A percentile compares a stretch with the other conserved stretches of the same genome.
Conservation (phyloP, 1,140 invertebrate species). For the Drosophila asahinai region DNA sequence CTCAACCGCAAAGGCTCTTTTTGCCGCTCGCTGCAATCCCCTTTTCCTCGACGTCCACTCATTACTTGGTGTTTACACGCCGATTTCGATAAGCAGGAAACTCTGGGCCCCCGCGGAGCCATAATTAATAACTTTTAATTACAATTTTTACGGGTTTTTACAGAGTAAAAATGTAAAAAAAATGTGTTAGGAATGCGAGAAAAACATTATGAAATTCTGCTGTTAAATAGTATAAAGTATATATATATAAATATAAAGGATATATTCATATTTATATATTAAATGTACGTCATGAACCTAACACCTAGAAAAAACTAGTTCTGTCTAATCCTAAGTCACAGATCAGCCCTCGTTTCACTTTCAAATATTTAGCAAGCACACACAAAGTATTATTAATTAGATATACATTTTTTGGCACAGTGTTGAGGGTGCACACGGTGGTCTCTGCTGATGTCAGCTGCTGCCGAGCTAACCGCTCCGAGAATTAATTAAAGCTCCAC, state of each 20-base stretch:
- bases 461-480: slow-evolving; percentile 34
- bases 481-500: slow-evolving; percentile 46
- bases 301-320: background rate
- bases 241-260: too few relatives aligned
- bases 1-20: slow-evolving; percentile 11
- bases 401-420: slow-evolving; percentile 7
- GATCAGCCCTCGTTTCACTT: background rate
- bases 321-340: background rate
- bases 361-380: background rate
- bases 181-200: too few relatives aligned
- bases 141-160: background rate
- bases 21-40: slow-evolving; percentile 4
- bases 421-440: slow-evolving; percentile 6
- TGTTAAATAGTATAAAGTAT: too few relatives aligned
- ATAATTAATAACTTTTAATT: slow-evolving; percentile 46
- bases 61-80: slow-evolving; percentile 45
- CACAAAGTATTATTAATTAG: background rate
- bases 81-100: slow-evolving; percentile 40
- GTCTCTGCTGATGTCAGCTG: slow-evolving; percentile 41
- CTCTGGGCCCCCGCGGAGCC: background rate
- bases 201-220: too few relatives aligned
- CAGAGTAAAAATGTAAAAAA: background rate
- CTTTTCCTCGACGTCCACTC: slow-evolving; percentile 10
- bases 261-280: too few relatives aligned
- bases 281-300: background rate